Percentiles rank a stretch among this genome's conserved stretches.
Conservation (phyloP, 2,888 invertebrate genomes). For the Sympetrum striolatum region DNA sequence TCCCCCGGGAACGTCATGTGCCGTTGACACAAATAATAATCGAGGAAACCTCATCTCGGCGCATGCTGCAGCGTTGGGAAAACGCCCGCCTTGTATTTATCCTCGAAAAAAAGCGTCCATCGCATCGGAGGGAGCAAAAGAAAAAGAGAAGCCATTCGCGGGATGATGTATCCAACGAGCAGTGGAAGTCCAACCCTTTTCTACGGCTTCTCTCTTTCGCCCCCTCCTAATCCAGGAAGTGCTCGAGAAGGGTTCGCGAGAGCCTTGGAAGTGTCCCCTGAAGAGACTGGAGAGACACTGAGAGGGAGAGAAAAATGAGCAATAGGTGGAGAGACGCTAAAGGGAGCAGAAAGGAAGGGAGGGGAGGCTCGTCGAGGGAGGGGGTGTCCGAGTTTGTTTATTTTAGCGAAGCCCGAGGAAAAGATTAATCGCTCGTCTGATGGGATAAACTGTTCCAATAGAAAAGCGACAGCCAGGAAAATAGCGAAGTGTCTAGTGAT, state of each 20-base stretch:
- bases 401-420: neutral
- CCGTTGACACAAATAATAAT: slow-evolving; percentile 41
- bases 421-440: slow-evolving; percentile 5
- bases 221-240: neutral
- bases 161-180: no score
- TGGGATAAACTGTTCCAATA: slow-evolving; percentile 20
- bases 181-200: neutral
- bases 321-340: no score
- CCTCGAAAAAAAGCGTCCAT: neutral
- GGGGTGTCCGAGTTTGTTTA: slow-evolving; percentile 1
- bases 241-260: neutral
- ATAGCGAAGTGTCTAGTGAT: neutral
- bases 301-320: neutral
- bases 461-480: neutral
- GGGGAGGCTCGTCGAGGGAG: neutral
- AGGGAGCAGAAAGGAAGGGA: neutral
- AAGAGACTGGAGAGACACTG: neutral
- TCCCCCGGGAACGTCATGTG: neutral
- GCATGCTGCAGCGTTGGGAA: neutral
- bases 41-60: neutral
- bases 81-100: neutral
- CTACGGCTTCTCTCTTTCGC: neutral
- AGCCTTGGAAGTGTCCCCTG: neutral
- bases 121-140: neutral
- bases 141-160: neutral